Evolutionary conservation across 2,113 vertebrate species (phyloP).

Genomic region (Thunnus thynnus): DNA sequence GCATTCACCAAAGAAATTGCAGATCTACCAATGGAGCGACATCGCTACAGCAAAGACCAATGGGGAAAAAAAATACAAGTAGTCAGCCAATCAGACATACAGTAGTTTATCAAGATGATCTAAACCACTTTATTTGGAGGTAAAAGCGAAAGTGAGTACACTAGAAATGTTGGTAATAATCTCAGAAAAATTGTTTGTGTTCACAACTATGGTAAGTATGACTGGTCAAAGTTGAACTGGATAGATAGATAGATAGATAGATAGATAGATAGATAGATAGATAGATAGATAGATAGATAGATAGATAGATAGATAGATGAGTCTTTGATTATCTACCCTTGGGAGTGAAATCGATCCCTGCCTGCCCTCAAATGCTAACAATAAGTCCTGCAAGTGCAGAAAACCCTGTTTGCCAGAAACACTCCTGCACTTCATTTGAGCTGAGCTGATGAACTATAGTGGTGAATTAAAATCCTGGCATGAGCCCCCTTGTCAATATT

Average conservation of each 20-base stretch:
- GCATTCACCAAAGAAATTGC: too few relatives aligned
- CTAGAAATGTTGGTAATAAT: not conserved
- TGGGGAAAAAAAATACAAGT: too few relatives aligned
- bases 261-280: too few relatives aligned
- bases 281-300: too few relatives aligned
- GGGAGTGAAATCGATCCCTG: constrained; percentile 61
- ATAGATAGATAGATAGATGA: constrained; percentile 48
- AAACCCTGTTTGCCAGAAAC: constrained; percentile 70
- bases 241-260: too few relatives aligned
- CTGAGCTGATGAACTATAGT: constrained; percentile 50
- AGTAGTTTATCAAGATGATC: too few relatives aligned
- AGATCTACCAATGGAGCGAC: too few relatives aligned
- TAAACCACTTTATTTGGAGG: not conserved
- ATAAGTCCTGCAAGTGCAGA: constrained; percentile 57
- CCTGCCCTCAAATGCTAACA: constrained; percentile 52
- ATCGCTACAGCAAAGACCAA: too few relatives aligned
- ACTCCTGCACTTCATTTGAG: constrained; percentile 64
- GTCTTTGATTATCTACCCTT: constrained; percentile 68
- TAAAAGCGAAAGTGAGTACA: not conserved
- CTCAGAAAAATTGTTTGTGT: not conserved
- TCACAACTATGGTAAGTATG: too few relatives aligned
- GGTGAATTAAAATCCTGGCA: constrained; percentile 34
- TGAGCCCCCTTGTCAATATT: constrained; percentile 32
- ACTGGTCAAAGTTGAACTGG: not conserved
- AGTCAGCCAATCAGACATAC: too few relatives aligned